A percentile compares a stretch with the other conserved stretches of the same genome.
Conservation (phyloP, 2,797 vertebrate genomes). For the Basileuterus tristriatus region DNA sequence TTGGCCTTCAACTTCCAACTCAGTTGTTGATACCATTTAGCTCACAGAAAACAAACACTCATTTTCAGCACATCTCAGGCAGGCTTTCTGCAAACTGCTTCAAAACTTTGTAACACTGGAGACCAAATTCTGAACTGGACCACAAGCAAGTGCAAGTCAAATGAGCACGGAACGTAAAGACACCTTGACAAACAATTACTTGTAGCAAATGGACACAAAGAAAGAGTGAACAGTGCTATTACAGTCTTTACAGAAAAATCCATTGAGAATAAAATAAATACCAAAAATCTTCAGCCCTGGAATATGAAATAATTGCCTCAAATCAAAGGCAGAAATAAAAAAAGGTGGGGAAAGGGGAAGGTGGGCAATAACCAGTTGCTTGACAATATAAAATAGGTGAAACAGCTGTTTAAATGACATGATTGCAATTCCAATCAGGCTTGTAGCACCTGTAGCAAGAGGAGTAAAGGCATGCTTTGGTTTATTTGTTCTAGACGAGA, state of each 20-base stretch:
- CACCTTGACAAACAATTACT: not conserved
- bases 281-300: not conserved
- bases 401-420: not conserved
- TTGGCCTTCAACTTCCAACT: not conserved
- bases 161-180: not conserved
- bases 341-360: fast-evolving
- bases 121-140: not conserved
- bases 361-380: not conserved
- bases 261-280: not conserved
- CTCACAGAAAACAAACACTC: not conserved
- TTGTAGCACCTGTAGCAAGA: not conserved
- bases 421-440: not conserved
- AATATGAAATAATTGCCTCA: not conserved
- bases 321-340: not conserved
- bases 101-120: not conserved
- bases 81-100: not conserved
- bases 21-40: not conserved
- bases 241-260: not conserved
- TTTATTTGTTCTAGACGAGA: not conserved
- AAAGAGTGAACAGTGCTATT: not conserved
- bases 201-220: not conserved
- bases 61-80: not conserved
- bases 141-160: constrained; percentile 1
- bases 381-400: not conserved
- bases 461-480: not conserved